Evolutionary conservation across 2,888 invertebrate genomes (phyloP), one percentile per base, ranked within the genome.

Genomic region (Schrankia costaestrigalis): DNA sequence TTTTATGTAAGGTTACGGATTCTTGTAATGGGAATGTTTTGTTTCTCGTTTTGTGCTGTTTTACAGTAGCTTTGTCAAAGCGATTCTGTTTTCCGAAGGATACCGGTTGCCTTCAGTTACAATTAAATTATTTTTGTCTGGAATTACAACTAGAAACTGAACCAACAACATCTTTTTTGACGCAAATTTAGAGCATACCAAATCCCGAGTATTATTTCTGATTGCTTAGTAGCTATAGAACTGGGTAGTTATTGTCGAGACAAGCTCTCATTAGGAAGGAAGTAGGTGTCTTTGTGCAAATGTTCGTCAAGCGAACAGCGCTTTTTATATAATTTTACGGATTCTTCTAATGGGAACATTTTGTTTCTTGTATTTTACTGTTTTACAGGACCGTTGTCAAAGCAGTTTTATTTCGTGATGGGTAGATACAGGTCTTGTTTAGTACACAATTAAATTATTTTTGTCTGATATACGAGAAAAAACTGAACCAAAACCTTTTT

Each of bases 211-310:
- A n/a, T n/a, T n/a, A n/a, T n/a, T n/a, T n/a, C n/a, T 47, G 34
- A 54, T 51, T 47, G 45, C 40, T 46, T 53, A 53, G 50, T 53
- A 53, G 38, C 40, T 34, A 40, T 25, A 43, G 27, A 23, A n/a
- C n/a, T n/a, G n/a, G n/a, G n/a, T n/a, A 8, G 35, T 45, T 56
- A 66, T 68, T 67, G 59, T 59, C 36, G 21, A 42, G 35, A 57
- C 57, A 60, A 58, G 47, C 47, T 31, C 67, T 70, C 70, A 69
- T 71, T 71, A 71, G 68, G 44, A 59, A 47, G 40, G 49, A 55
- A 41, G 54, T 48, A 43, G 46, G 41, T 48, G 49, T 49, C 58
- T 58, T 56, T 59, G 53, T 50, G 34, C 35, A 52, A 52, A 60
- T 54, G 46, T 41, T 34, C 42, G 35, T 30, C 41, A 34, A 39